Evolutionary conservation across 1,140 invertebrate species (phyloP), one percentile per base, ranked within the genome.

Genomic region (Bombus difficillimus): DNA sequence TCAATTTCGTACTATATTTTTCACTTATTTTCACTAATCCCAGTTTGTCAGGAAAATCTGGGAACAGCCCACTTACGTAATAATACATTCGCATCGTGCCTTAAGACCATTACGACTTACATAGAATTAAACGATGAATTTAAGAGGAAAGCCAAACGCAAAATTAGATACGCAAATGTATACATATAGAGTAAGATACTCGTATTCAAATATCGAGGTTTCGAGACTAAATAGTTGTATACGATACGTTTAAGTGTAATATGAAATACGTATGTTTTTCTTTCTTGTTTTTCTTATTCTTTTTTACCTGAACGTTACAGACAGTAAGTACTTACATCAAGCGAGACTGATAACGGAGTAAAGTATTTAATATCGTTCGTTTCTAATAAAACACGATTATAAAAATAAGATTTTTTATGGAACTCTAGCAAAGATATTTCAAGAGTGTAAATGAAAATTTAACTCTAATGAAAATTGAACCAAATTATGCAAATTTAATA

Each of bases 71-170:
- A 53, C 18, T 53, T 53, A 32, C 32, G 12, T 75, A 57, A 75
- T 57, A 74, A 25, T 41, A 68, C n/a, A 75, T 73, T 74, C 34
- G 57, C 37, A 73, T 57, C 22, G 83, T 81, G 78, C 78, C 83
- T 85, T 81, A 53, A 85, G 22, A 73, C 43, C 34, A 81, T 8
- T 81, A 85, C 68, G 78, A 85, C 78, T 85, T 85, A 81, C 66
- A 68, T 85, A 85, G 83, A 2, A 62, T 80, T 73, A 85, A 81
- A 57, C 5, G 34, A n/a, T 41, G 28, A 6, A 64, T 57, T 73
- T 64, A 43, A 15, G 53, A 66, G 47, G 28, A 85, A 53, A 74
- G 59, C 69, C 83, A 85, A 85, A 85, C 34, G 39, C 41, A 53
- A 79, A 57, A 10, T 22, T 73, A 81, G 10, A 53, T 73, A 22